Evolutionary conservation across 1,140 invertebrate species (phyloP).

Genomic region (Orussus abietinus): DNA sequence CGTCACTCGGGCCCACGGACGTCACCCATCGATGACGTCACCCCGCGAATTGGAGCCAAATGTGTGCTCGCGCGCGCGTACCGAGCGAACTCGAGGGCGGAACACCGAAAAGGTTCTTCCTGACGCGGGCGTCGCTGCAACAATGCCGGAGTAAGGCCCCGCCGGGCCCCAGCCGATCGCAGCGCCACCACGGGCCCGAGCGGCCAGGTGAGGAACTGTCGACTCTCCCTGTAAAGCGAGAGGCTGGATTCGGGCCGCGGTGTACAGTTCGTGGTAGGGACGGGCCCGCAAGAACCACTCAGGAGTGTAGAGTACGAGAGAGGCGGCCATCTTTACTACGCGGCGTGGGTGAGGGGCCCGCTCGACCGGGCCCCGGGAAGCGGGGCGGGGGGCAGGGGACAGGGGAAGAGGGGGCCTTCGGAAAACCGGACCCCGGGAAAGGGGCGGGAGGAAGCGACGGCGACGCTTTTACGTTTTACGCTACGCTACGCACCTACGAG

Average conservation of each 20-base stretch:
- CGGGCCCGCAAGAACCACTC: background rate
- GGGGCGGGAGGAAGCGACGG: no score
- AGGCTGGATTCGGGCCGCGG: conserved; percentile 4
- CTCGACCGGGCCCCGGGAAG: conserved; percentile 29
- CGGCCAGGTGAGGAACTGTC: conserved; percentile 34
- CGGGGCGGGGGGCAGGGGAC: conserved; percentile 4
- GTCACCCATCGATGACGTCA: background rate
- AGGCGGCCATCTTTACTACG: conserved; percentile 46
- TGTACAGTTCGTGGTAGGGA: conserved; percentile 6
- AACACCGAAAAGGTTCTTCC: conserved; percentile 28
- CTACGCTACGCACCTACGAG: conserved; percentile 37
- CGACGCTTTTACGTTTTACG: conserved; percentile 46
- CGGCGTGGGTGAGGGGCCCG: conserved; percentile 43
- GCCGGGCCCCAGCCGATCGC: conserved; percentile 29
- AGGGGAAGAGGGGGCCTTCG: conserved; percentile 2
- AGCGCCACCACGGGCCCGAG: conserved; percentile 31
- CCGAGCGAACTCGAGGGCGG: no score
- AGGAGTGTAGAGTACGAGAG: conserved; percentile 13
- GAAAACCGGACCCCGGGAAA: no score
- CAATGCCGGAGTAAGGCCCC: conserved; percentile 42
- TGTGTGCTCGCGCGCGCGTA: no score
- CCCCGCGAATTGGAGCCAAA: no score
- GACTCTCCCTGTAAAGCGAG: background rate
- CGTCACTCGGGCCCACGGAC: conserved; percentile 13
- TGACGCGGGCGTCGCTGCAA: conserved; percentile 43